Base-by-base conservation (phyloP, 2,888 invertebrate species). In the Pediacus dermestoides region DNA sequence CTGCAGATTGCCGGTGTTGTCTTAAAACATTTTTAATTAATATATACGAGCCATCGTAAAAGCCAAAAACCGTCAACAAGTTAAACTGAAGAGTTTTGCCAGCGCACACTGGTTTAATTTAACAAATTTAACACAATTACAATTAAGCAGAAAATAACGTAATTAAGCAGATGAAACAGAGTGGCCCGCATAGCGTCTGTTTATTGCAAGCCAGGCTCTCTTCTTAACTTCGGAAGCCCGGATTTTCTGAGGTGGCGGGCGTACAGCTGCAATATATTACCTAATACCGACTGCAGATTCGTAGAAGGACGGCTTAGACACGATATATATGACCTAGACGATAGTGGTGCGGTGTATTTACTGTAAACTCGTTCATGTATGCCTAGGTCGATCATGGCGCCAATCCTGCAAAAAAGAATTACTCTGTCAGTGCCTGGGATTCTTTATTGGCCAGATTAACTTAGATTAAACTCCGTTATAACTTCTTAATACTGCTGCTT, bases 81-180 rank as follows among this genome's bases (percentile, higher is more conserved):
- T 55, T 51, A 51, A 52, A 43, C 40, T 48, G 39, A 42, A 39
- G 43, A 48, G 42, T 41, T 47, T 35, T 39, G 39, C n/a, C 9
- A 31, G 15, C 16, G 49, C 50, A 50, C 51, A 53, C 49, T 48
- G 52, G 55, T 55, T 55, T 55, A 52, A 56, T 55, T 55, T 54
- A 48, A 39, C 50, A 48, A 58, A 55, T 55, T 57, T 57, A 56
- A 58, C 51, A 48, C 53, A 56, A 56, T 58, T 55, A 57, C 52
- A 56, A 58, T 58, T 58, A 56, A 56, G 56, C 51, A 44, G 49
- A 48, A 53, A 57, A 57, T 57, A 56, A 56, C 52, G 48, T 55
- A 52, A 56, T 57, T 56, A 57, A 51, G 48, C 48, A 48, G 50
- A 55, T 50, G 53, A 57, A 53, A 54, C 51, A 46, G 49, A 54